Conservation (phyloP, 2,888 invertebrate genomes). For the Plebejus argus region DNA sequence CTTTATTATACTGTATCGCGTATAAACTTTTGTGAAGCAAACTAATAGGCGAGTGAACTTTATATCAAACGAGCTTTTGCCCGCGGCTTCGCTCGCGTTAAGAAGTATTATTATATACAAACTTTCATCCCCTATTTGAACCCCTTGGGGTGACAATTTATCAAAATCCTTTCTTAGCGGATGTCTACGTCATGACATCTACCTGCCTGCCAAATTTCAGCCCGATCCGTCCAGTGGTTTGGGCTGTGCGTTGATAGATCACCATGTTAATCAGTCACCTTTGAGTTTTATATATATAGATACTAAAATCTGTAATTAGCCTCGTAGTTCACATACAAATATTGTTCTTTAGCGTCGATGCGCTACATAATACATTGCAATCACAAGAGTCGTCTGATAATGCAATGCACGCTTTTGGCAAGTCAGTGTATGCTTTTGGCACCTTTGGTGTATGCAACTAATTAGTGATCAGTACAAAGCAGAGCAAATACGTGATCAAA, state of each 20-base stretch:
- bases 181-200: too few relatives aligned
- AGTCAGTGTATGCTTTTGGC: background rate
- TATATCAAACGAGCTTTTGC: background rate
- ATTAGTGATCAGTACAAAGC: constrained; percentile 9
- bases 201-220: too few relatives aligned
- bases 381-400: background rate
- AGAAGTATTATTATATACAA: too few relatives aligned
- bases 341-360: background rate
- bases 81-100: too few relatives aligned
- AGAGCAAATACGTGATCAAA: background rate
- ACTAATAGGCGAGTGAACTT: background rate
- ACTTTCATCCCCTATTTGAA: too few relatives aligned
- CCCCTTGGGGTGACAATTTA: too few relatives aligned
- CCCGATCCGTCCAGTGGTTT: too few relatives aligned
- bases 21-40: background rate
- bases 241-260: too few relatives aligned
- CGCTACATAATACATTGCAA: background rate
- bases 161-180: too few relatives aligned
- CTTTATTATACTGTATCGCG: background rate
- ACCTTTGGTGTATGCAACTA: constrained; percentile 1
- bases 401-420: background rate
- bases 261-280: too few relatives aligned
- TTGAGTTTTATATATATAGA: too few relatives aligned
- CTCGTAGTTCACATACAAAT: background rate
- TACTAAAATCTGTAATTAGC: background rate